These are phyloP conservation scores for Abrostola tripartita DNA, from an alignment of 2,888 invertebrate genomes.

Conservation along the genomic window DNA sequence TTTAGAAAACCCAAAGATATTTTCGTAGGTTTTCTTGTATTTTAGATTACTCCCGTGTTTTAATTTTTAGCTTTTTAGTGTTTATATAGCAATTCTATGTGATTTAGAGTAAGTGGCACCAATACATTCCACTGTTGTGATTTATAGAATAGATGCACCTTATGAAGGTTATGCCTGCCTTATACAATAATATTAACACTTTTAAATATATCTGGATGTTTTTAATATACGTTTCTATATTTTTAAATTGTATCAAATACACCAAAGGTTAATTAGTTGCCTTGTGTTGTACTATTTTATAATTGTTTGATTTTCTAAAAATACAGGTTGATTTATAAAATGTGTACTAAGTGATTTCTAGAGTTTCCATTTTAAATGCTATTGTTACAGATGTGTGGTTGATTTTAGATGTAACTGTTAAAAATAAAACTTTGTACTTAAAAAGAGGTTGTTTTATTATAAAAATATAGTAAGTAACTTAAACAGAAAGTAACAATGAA, in stretches of 20 bases:
- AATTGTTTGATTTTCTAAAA: constrained; percentile 58
- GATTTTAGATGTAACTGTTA: constrained; percentile 78
- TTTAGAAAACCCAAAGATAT: constrained; percentile 81
- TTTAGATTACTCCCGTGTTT: constrained; percentile 62
- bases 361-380: constrained; percentile 64
- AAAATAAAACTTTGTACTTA: constrained; percentile 75
- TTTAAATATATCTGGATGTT: constrained; percentile 55
- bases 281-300: constrained; percentile 50
- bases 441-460: constrained; percentile 41
- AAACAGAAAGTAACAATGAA: constrained; percentile 13
- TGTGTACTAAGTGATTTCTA: constrained; percentile 56
- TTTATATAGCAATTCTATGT: constrained; percentile 78
- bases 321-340: constrained; percentile 65
- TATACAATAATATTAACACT: constrained; percentile 54
- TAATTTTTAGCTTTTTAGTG: constrained; percentile 63
- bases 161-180: constrained; percentile 57
- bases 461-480: constrained; percentile 28
- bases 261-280: constrained; percentile 66
- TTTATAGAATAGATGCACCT: constrained; percentile 76
- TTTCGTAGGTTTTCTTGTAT: constrained; percentile 65
- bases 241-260: constrained; percentile 60
- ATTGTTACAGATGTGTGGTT: constrained; percentile 69
- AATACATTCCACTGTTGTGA: constrained; percentile 85
- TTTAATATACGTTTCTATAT: constrained; percentile 58
- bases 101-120: constrained; percentile 84